Evolutionary conservation across 2,113 vertebrate species (phyloP).

Genomic region (Dasyurus viverrinus): DNA sequence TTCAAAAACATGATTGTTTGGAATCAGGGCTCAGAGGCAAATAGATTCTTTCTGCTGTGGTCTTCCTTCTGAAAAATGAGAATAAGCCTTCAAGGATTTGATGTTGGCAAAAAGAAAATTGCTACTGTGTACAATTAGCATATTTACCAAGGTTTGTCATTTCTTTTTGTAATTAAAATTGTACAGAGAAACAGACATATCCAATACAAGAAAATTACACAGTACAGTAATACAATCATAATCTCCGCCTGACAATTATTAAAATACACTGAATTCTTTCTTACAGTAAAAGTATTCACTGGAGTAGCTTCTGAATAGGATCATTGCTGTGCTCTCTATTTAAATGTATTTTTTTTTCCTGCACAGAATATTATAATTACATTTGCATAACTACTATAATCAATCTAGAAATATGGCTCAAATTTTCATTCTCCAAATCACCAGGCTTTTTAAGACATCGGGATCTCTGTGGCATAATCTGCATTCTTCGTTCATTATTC

Average conservation of each 20-base stretch:
- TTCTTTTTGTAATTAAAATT: constrained; percentile 85
- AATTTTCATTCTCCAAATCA: constrained; percentile 81
- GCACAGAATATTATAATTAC: constrained; percentile 78
- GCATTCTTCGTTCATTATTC: constrained; percentile 50
- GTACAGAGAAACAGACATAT: constrained; percentile 75
- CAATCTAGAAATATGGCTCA: constrained; percentile 76
- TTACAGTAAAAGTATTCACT: constrained; percentile 76
- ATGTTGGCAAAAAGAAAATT: constrained; percentile 79
- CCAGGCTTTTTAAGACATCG: constrained; percentile 72
- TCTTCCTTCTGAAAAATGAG: constrained; percentile 65
- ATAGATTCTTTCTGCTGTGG: constrained; percentile 6
- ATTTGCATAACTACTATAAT: constrained; percentile 85
- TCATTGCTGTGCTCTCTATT: constrained; percentile 74
- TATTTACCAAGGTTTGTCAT: constrained; percentile 80
- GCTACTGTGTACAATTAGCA: constrained; percentile 81
- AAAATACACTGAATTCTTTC: constrained; percentile 79
- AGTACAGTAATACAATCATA: constrained; percentile 82
- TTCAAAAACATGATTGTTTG: constrained; percentile 29
- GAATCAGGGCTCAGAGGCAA: constrained; percentile 55
- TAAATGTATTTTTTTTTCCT: constrained; percentile 74
- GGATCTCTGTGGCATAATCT: constrained; percentile 66
- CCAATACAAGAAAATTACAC: constrained; percentile 81
- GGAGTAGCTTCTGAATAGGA: constrained; percentile 77
- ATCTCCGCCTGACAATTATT: constrained; percentile 80
- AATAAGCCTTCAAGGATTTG: constrained; percentile 74